phyloP scores from a whole-genome alignment of 2,113 vertebrate genomes.

The Noturus placidus region DNA sequence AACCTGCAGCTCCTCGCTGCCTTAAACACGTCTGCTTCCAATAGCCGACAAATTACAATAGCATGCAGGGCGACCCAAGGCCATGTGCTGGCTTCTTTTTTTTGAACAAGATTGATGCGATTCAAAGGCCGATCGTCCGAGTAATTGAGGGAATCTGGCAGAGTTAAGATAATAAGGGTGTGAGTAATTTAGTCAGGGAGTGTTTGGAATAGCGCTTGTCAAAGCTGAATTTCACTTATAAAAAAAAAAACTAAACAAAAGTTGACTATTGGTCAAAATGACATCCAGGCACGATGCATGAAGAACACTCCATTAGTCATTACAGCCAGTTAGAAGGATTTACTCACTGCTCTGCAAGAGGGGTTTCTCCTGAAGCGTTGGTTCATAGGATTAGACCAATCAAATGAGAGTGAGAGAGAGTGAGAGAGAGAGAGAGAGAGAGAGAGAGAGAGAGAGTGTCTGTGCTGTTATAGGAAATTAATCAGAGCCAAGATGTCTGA shows the following conservation, averaged over 20 bases:
- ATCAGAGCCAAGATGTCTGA: no score
- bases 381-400: not conserved
- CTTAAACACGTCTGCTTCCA: slow-evolving; percentile 46
- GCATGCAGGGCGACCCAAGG: slow-evolving; percentile 1
- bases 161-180: slow-evolving; percentile 31
- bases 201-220: slow-evolving; percentile 23
- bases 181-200: slow-evolving; percentile 38
- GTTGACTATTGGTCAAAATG: not conserved
- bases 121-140: not conserved
- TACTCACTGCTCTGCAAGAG: not conserved
- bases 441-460: no score
- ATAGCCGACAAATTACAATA: slow-evolving; percentile 50
- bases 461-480: no score
- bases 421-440: no score
- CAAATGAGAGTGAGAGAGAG: not conserved
- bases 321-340: not conserved
- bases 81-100: not conserved
- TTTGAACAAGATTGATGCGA: not conserved
- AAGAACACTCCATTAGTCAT: slow-evolving; percentile 6
- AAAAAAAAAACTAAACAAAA: not conserved
- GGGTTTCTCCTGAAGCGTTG: slow-evolving; percentile 7
- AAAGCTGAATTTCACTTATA: not conserved
- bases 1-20: slow-evolving; percentile 51
- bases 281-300: not conserved
- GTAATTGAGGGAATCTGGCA: not conserved